phyloP scores from a whole-genome alignment of 2,888 invertebrate species.

The Drosophila histrio region DNA sequence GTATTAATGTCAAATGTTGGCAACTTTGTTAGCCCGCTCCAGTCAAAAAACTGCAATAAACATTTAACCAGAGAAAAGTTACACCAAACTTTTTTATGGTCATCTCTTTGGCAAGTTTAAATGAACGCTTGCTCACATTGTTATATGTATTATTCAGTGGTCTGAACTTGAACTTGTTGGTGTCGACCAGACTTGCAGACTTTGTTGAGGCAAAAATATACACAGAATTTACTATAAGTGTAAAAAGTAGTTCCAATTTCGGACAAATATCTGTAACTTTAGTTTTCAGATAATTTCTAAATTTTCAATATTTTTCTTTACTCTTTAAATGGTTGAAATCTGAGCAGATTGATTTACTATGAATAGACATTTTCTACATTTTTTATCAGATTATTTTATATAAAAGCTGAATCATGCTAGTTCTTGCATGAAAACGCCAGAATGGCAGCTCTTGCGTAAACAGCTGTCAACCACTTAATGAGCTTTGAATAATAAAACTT shows the following conservation, averaged over 20 bases:
- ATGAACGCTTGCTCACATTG: constrained; percentile 23
- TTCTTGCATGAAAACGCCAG: too few relatives aligned
- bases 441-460: too few relatives aligned
- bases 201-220: not conserved
- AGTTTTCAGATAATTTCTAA: too few relatives aligned
- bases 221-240: not conserved
- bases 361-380: too few relatives aligned
- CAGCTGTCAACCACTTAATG: constrained; percentile 25
- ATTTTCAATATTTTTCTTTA: too few relatives aligned
- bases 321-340: too few relatives aligned
- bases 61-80: constrained; percentile 29
- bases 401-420: not conserved
- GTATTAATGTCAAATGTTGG: constrained; percentile 7
- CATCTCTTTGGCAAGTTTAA: constrained; percentile 28
- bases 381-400: too few relatives aligned
- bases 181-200: not conserved
- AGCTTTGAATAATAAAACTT: constrained; percentile 2
- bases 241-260: not conserved
- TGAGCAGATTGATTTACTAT: too few relatives aligned
- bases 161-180: constrained; percentile 1
- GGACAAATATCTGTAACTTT: not conserved
- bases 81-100: constrained; percentile 37
- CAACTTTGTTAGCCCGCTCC: constrained; percentile 28
- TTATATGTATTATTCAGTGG: constrained; percentile 32
- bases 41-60: constrained; percentile 11